These are phyloP conservation scores for Drosophila dunni DNA, from an alignment of 1,140 invertebrate species.

Conservation along the genomic window DNA sequence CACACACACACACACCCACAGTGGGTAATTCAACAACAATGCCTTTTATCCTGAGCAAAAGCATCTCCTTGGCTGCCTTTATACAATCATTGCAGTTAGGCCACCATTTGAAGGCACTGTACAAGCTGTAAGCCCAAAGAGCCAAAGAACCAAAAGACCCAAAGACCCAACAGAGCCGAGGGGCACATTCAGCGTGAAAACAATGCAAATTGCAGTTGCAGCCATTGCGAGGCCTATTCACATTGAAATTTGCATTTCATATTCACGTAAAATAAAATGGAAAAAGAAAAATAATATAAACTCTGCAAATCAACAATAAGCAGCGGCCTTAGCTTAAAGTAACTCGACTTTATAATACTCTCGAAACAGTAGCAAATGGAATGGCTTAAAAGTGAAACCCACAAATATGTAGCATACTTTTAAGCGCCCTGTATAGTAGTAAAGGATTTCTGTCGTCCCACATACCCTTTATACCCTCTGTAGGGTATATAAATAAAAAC, in stretches of 20 bases:
- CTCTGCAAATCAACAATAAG: conserved; percentile 69
- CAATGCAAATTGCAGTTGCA: conserved; percentile 63
- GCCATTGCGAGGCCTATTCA: conserved; percentile 75
- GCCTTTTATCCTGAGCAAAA: conserved; percentile 28
- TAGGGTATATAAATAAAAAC: conserved; percentile 37
- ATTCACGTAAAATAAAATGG: conserved; percentile 54
- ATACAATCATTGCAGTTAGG: conserved; percentile 71
- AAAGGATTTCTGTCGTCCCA: no score
- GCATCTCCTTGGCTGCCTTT: conserved; percentile 52
- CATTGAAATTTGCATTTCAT: conserved; percentile 75
- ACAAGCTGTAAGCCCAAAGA: conserved; percentile 10
- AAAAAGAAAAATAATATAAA: conserved; percentile 32
- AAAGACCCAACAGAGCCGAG: conserved; percentile 14
- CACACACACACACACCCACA: neutral
- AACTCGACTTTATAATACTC: neutral
- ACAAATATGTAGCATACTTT: no score
- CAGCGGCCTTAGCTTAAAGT: neutral
- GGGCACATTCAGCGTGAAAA: conserved; percentile 63
- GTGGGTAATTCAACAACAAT: conserved; percentile 26
- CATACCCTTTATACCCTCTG: neutral
- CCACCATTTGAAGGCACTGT: conserved; percentile 31
- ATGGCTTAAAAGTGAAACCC: neutral
- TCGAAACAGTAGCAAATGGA: neutral
- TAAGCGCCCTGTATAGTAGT: no score
- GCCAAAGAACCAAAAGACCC: neutral